phyloP scores from a whole-genome alignment of 2,888 invertebrate genomes.

The Eupithecia dodoneata region DNA sequence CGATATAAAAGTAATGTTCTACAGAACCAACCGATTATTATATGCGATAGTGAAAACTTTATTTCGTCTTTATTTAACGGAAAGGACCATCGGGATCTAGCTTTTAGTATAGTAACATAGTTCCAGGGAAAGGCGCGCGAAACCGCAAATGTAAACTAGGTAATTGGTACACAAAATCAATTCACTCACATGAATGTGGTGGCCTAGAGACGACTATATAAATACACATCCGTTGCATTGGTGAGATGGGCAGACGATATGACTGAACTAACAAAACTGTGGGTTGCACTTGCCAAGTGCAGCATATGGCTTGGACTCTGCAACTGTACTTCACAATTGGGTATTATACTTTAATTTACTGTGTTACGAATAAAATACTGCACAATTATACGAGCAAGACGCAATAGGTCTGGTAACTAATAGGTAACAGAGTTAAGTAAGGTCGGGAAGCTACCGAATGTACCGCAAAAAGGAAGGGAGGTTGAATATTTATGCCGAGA shows the following conservation, averaged over 20 bases:
- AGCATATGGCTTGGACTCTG: background rate
- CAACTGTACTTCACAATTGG: slow-evolving; percentile 3
- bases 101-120: background rate
- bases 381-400: background rate
- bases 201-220: slow-evolving; percentile 4
- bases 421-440: background rate
- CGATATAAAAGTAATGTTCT: background rate
- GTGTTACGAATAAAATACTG: background rate
- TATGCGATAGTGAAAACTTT: background rate
- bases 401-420: background rate
- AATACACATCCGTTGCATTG: slow-evolving; percentile 1
- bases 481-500: background rate
- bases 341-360: slow-evolving; percentile 2
- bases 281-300: background rate
- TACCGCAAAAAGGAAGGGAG: background rate
- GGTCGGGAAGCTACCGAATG: background rate
- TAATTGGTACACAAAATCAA: background rate
- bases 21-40: background rate
- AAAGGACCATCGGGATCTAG: background rate
- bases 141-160: background rate
- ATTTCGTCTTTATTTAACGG: background rate
- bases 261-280: background rate
- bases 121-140: background rate
- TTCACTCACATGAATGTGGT: background rate
- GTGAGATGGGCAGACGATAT: background rate